Percentiles rank a stretch among this genome's conserved stretches.
phyloP scores from a whole-genome alignment of 2,888 invertebrate genomes.

The Phanerotoma sp. region DNA sequence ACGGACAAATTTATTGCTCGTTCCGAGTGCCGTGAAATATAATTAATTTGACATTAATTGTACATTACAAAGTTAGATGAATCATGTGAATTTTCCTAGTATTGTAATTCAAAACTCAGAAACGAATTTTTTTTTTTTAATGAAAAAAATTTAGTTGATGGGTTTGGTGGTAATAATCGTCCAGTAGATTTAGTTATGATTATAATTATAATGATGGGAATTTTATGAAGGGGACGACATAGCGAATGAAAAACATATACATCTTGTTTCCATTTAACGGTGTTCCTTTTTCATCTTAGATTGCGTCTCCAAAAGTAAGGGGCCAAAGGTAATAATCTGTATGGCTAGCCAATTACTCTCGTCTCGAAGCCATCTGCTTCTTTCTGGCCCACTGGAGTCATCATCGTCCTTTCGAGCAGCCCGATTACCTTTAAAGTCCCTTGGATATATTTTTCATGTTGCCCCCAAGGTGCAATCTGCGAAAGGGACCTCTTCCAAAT shows the following conservation, averaged over 20 bases:
- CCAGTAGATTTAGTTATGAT: too few species aligned
- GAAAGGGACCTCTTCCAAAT: background rate
- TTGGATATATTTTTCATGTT: slow-evolving; percentile 21
- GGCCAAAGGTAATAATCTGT: slow-evolving; percentile 51
- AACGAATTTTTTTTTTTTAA: too few species aligned
- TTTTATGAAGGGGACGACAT: too few species aligned
- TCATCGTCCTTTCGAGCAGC: slow-evolving; percentile 11
- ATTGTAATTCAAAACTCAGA: too few species aligned
- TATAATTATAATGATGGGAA: too few species aligned
- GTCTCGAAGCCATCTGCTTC: slow-evolving; percentile 56
- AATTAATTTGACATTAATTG: too few species aligned
- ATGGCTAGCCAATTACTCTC: slow-evolving; percentile 54
- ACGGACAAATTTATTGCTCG: too few species aligned
- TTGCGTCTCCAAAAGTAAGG: slow-evolving; percentile 30
- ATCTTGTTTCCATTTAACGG: background rate
- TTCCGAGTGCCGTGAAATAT: too few species aligned
- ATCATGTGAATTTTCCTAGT: too few species aligned
- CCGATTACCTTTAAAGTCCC: slow-evolving; percentile 7
- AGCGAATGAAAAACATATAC: slow-evolving; percentile 5
- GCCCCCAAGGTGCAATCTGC: slow-evolving; percentile 5
- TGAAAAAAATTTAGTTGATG: too few species aligned
- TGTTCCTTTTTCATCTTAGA: slow-evolving; percentile 4
- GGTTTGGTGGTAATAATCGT: too few species aligned
- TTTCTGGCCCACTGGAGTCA: slow-evolving; percentile 28
- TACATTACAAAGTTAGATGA: too few species aligned